Base-by-base conservation (phyloP, 2,888 invertebrate genomes). In the Drosophila kambysellisi region DNA sequence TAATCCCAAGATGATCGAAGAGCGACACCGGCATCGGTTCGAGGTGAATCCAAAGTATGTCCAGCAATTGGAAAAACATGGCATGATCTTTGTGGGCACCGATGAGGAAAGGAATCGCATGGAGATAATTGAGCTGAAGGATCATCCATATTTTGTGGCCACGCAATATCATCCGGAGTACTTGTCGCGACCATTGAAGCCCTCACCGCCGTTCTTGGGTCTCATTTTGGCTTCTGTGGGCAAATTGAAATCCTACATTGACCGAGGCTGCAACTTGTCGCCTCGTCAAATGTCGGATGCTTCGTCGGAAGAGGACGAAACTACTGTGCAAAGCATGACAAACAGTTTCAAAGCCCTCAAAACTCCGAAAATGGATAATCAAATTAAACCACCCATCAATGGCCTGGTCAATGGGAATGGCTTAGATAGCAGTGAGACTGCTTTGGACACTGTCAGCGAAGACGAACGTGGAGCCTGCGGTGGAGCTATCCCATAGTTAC, bases 81-180 rank as follows among this genome's bases (percentile, higher is more conserved):
- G 99, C 1, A 94, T 99, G 89, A 95, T 95, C 76, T 99, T 99
- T 94, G 98, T 99, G 35, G 97, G 97, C 46, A 95, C 95, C 60
- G 98, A 98, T 92, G 95, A 95, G 20, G 95, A 96, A n/a, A 95
- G 96, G 65, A 95, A 96, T 66, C 95, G 99, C 35, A 99, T 99
- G 99, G 99, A 99, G 94, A 96, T 99, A 39, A 95, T 98, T 56
- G 96, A 98, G 90, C 94, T 99, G 20, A 95, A 96, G 62, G 95
- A 94, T 60, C 99, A 99, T 94, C 97, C 97, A 0, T 99, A 97
- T 93, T 99, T 97, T 92, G 97, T 99, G 7, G 97, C 97, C 0
- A 98, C 98, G 2, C 99, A 99, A 93, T 99, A 97, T 94, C 99
- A 99, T 93, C 99, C 99, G 0, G 99, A 99, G 93, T 99, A 99